Evolutionary conservation across 1,140 invertebrate genomes (phyloP).

Genomic region (Oryctes rhinoceros): DNA sequence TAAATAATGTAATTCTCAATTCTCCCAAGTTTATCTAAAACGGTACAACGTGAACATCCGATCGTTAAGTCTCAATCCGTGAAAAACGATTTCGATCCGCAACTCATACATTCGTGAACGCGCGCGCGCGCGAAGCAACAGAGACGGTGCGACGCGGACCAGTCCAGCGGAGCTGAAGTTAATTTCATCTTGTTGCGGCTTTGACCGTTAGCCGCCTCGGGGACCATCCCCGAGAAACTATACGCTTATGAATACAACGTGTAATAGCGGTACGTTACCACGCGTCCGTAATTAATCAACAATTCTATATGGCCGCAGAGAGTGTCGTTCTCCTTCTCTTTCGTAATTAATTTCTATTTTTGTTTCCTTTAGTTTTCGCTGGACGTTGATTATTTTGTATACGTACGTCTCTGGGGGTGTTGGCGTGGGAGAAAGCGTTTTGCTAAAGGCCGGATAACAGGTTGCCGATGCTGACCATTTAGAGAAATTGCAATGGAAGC

Average conservation of each 20-base stretch:
- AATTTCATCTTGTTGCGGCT: neutral
- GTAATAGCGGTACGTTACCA: conserved; percentile 4
- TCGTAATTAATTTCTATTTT: neutral
- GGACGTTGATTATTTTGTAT: neutral
- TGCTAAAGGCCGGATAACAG: neutral
- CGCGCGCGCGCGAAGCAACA: neutral
- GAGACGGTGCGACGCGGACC: too few relatives aligned
- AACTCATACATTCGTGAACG: neutral
- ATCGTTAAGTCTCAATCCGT: conserved; percentile 1
- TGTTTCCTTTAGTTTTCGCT: conserved; percentile 8
- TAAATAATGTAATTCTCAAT: too few relatives aligned
- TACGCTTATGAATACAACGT: neutral
- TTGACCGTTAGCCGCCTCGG: neutral
- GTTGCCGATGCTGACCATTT: neutral
- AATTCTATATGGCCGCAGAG: neutral
- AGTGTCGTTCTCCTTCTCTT: neutral
- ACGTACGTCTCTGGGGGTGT: neutral
- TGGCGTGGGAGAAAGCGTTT: neutral
- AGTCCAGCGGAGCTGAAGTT: neutral
- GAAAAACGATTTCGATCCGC: neutral
- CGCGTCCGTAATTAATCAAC: conserved; percentile 8
- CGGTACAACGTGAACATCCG: neutral
- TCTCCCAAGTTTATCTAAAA: too few relatives aligned
- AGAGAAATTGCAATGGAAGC: too few relatives aligned
- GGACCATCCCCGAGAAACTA: neutral